Conservation (phyloP, 2,888 invertebrate species). For the Spodoptera exigua region DNA sequence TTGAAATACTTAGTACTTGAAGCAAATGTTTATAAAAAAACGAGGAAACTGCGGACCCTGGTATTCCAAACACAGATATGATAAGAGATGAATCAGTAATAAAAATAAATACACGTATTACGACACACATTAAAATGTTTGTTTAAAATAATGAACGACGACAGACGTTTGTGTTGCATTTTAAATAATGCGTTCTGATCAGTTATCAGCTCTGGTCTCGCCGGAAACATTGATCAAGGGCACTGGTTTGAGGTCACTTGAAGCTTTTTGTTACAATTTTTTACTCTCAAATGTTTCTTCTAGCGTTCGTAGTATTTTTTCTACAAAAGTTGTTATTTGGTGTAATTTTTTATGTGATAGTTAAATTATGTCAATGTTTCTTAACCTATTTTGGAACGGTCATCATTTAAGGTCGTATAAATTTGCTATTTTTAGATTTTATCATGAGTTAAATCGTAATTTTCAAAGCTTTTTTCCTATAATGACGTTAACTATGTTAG, state of each 20-base stretch:
- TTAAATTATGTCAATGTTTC: constrained; percentile 12
- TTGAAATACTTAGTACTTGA: no score
- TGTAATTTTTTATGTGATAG: constrained; percentile 1
- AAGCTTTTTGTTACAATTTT: background rate
- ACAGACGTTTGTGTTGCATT: background rate
- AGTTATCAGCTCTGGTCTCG: constrained; percentile 8
- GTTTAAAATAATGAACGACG: background rate
- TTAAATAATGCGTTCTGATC: constrained; percentile 11
- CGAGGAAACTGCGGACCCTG: no score
- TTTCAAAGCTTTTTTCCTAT: no score
- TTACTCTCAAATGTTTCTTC: constrained; percentile 2
- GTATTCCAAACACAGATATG: no score
- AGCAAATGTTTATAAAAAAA: no score
- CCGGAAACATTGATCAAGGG: constrained; percentile 24
- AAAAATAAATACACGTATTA: no score
- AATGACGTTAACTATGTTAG: no score
- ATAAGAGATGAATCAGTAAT: no score
- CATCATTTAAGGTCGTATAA: no score
- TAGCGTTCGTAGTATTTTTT: background rate
- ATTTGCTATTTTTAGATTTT: no score
- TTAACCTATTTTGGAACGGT: background rate
- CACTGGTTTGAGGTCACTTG: constrained; percentile 8
- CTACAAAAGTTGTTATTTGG: background rate
- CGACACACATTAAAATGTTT: no score
- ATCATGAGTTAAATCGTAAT: no score